Conservation (phyloP, 2,888 invertebrate genomes). For the Lordiphosa fenestrarum region DNA sequence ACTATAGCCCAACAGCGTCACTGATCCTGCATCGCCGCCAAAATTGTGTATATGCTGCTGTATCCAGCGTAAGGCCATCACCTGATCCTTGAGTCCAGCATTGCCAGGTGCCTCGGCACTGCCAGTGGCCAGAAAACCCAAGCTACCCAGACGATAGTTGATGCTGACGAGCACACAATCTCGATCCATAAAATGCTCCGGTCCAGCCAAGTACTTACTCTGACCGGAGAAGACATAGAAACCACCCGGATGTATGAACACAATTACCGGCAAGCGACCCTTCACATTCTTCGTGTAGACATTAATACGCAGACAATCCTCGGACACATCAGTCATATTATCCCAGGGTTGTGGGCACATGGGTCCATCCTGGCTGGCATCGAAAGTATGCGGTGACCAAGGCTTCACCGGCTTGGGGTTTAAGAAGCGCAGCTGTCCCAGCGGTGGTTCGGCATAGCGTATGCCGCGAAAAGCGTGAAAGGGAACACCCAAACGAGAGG, state of each 20-base stretch:
- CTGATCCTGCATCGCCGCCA: constrained; percentile 84
- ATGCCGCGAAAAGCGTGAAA: constrained; percentile 77
- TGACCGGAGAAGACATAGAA: constrained; percentile 83
- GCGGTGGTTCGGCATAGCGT: constrained; percentile 75
- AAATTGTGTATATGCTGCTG: constrained; percentile 84
- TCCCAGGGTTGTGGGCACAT: constrained; percentile 81
- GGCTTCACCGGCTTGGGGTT: constrained; percentile 80
- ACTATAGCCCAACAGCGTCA: constrained; percentile 85
- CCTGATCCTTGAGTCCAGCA: constrained; percentile 87
- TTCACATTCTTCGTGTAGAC: constrained; percentile 81
- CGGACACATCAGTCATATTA: constrained; percentile 77
- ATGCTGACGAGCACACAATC: constrained; percentile 85
- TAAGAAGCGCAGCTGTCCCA: constrained; percentile 72
- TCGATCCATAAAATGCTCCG: constrained; percentile 84
- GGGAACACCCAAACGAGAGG: constrained; percentile 57
- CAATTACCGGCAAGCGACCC: constrained; percentile 82
- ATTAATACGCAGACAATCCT: constrained; percentile 83
- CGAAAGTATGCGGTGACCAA: constrained; percentile 81
- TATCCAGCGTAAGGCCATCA: constrained; percentile 85
- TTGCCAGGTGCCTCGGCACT: constrained; percentile 85
- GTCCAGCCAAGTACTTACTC: constrained; percentile 80
- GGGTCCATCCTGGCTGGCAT: constrained; percentile 83
- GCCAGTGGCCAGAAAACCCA: constrained; percentile 84
- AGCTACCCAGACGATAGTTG: constrained; percentile 82
- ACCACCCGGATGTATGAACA: constrained; percentile 85